phyloP scores from a whole-genome alignment of 2,113 vertebrate species.

The Corythoichthys haematopterus region DNA sequence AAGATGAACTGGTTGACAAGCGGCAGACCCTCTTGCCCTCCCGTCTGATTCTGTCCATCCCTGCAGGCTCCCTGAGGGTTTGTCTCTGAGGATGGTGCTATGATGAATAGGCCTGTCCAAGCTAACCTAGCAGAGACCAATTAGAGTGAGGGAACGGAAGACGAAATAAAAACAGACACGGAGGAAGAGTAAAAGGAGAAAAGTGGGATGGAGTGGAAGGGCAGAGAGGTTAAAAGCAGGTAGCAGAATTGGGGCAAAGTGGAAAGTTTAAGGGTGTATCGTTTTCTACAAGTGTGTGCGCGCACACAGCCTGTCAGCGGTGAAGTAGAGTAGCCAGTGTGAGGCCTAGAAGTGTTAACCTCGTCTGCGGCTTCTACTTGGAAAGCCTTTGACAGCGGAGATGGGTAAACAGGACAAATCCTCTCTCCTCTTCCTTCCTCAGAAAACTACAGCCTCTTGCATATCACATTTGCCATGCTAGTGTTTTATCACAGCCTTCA shows the following conservation, averaged over 20 bases:
- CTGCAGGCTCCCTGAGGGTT: conserved; percentile 83
- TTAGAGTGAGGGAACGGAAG: conserved; percentile 86
- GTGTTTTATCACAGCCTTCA: neutral
- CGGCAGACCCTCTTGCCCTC: conserved; percentile 69
- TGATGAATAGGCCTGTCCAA: conserved; percentile 99
- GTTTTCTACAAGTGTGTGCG: conserved; percentile 23
- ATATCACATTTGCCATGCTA: neutral
- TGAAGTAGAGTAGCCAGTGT: conserved; percentile 56
- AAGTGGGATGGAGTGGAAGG: conserved; percentile 25
- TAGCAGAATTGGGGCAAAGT: conserved; percentile 34
- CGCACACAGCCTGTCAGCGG: conserved; percentile 49
- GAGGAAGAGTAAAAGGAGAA: conserved; percentile 22
- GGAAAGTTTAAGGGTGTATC: conserved; percentile 43
- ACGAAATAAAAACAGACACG: conserved; percentile 10
- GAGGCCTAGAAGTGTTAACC: conserved; percentile 61
- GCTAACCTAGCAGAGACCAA: conserved; percentile 98
- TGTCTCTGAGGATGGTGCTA: conserved; percentile 91
- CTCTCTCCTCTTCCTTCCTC: conserved; percentile 23
- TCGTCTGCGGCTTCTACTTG: conserved; percentile 44
- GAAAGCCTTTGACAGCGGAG: conserved; percentile 59
- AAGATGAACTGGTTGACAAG: conserved; percentile 70
- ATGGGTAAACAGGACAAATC: conserved; percentile 60
- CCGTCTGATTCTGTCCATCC: conserved; percentile 79
- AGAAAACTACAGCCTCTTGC: conserved; percentile 4
- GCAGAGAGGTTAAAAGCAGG: conserved; percentile 46